These are phyloP conservation scores for Mylabris phalerata DNA, from an alignment of 1,140 invertebrate species.

Conservation along the genomic window DNA sequence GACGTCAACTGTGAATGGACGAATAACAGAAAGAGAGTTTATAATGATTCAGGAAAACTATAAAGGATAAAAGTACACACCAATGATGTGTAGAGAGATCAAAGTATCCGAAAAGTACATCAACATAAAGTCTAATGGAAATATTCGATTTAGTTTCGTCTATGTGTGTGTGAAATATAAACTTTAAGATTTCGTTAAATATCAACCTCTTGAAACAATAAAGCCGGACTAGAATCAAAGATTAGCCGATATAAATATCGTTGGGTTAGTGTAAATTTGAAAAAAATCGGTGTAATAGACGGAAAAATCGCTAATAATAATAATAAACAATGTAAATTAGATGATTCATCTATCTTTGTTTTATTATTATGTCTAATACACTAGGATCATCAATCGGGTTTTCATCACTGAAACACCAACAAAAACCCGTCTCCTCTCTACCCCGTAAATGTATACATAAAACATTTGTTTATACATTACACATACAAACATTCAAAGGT, in stretches of 20 bases:
- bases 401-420: not conserved
- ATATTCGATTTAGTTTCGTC: conserved; percentile 20
- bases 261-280: conserved; percentile 6
- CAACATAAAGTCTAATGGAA: conserved; percentile 26
- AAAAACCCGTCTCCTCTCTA: conserved; percentile 1
- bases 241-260: conserved; percentile 8
- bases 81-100: conserved; percentile 34
- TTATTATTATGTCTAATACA: too few relatives aligned
- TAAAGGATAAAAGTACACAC: conserved; percentile 32
- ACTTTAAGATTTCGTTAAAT: conserved; percentile 5
- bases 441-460: too few relatives aligned
- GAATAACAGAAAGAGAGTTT: conserved; percentile 28
- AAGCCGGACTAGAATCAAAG: conserved; percentile 10
- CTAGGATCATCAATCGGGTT: conserved; percentile 6
- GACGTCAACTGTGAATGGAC: conserved; percentile 33
- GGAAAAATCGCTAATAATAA: not conserved
- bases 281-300: not conserved
- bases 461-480: too few relatives aligned
- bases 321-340: not conserved
- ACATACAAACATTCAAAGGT: conserved; percentile 12
- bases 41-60: conserved; percentile 32
- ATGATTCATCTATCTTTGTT: too few relatives aligned
- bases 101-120: conserved; percentile 29
- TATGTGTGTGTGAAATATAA: conserved; percentile 8
- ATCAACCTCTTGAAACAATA: conserved; percentile 17